Conservation (phyloP, 2,888 invertebrate species). For the Dascillus cervinus region DNA sequence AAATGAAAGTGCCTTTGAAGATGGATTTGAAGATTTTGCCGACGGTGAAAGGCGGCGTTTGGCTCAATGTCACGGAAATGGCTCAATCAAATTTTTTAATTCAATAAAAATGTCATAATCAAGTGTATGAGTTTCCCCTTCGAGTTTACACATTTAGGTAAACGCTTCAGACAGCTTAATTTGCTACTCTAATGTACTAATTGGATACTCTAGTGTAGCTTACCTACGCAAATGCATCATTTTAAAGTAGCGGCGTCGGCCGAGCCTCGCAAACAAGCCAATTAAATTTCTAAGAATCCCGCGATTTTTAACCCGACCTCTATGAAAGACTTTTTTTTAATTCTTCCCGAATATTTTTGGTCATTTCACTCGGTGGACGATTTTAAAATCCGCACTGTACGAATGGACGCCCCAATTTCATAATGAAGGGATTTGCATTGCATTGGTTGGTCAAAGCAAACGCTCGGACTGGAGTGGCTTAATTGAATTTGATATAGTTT, state of each 20-base stretch:
- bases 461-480: slow-evolving; percentile 28
- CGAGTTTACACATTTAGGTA: slow-evolving; percentile 30
- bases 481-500: slow-evolving; percentile 38
- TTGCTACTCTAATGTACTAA: slow-evolving; percentile 32
- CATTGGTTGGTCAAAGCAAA: slow-evolving; percentile 34
- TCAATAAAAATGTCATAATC: too few species aligned
- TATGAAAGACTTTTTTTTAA: too few species aligned
- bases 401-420: slow-evolving; percentile 11
- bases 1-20: slow-evolving; percentile 13
- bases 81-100: too few species aligned
- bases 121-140: too few species aligned
- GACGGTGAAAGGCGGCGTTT: slow-evolving; percentile 11
- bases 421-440: slow-evolving; percentile 34
- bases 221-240: slow-evolving; percentile 9
- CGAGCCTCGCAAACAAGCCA: too few species aligned
- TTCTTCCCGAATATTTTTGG: slow-evolving; percentile 8
- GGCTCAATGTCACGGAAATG: slow-evolving; percentile 10
- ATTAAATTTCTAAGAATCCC: too few species aligned
- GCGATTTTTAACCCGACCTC: too few species aligned
- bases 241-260: slow-evolving; percentile 7
- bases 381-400: slow-evolving; percentile 14
- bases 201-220: slow-evolving; percentile 23
- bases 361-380: background rate
- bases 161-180: slow-evolving; percentile 34
- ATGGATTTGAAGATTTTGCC: slow-evolving; percentile 11